phyloP scores from a whole-genome alignment of 2,888 invertebrate species.

The Hyalella azteca region DNA sequence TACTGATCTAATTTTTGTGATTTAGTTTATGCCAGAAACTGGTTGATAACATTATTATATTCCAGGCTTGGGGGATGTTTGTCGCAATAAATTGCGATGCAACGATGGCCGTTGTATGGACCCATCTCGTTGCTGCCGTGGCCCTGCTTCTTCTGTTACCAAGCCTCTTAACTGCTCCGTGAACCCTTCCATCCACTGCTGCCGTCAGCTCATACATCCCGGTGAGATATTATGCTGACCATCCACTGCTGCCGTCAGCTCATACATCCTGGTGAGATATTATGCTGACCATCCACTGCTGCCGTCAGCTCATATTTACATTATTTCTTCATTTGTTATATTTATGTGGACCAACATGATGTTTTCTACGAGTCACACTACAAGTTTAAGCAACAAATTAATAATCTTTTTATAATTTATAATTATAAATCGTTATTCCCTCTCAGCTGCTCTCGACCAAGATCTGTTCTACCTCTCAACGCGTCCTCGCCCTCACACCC shows the following conservation, averaged over 20 bases:
- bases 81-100: conserved; percentile 17
- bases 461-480: conserved; percentile 34
- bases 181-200: conserved; percentile 18
- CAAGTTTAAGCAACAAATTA: too few relatives aligned
- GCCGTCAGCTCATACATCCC: conserved; percentile 33
- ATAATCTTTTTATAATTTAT: too few relatives aligned
- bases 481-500: not conserved
- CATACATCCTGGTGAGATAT: conserved; percentile 14
- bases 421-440: too few relatives aligned
- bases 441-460: conserved; percentile 12
- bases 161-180: conserved; percentile 27
- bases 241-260: conserved; percentile 30
- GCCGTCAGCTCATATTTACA: conserved; percentile 29
- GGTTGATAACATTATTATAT: not conserved
- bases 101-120: conserved; percentile 26
- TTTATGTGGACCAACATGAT: too few relatives aligned
- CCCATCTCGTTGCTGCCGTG: conserved; percentile 3
- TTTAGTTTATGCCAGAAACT: not conserved
- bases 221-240: not conserved
- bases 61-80: conserved; percentile 5
- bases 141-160: not conserved
- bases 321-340: too few relatives aligned
- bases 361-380: too few relatives aligned
- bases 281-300: conserved; percentile 14
- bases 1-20: not conserved